A percentile compares a stretch with the other conserved stretches of the same genome.
Evolutionary conservation across 1,140 invertebrate species (phyloP).

Genomic region (Drosophila ogumai): DNA sequence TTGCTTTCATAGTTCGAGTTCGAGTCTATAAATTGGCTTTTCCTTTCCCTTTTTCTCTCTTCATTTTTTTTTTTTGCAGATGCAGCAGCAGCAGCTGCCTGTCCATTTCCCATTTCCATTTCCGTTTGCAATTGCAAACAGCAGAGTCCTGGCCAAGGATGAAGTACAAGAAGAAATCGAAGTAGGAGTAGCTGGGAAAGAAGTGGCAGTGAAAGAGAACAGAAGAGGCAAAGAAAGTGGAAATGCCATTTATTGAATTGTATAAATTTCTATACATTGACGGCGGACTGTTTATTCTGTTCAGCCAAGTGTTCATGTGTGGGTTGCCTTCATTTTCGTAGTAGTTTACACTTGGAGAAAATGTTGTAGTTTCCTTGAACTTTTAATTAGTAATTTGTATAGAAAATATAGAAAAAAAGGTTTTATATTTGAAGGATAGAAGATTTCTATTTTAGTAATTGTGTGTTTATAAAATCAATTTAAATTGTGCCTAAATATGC

Average conservation of each 20-base stretch:
- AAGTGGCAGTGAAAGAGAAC: neutral
- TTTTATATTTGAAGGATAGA: neutral
- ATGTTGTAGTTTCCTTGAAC: too few relatives aligned
- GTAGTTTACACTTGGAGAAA: conserved; percentile 10
- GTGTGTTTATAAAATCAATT: neutral
- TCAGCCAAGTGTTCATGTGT: conserved; percentile 55
- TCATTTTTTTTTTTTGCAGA: conserved; percentile 21
- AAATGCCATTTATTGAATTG: conserved; percentile 84
- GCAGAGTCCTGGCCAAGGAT: conserved; percentile 40
- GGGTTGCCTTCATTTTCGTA: conserved; percentile 16
- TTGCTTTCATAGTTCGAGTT: conserved; percentile 60
- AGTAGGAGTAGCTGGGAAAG: conserved; percentile 15
- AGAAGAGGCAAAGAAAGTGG: conserved; percentile 53
- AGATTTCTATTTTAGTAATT: neutral
- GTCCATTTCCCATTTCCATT: conserved; percentile 76
- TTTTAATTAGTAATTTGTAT: neutral
- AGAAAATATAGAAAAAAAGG: neutral
- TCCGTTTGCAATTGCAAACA: conserved; percentile 79
- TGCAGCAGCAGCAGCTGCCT: conserved; percentile 54
- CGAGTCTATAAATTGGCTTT: conserved; percentile 80
- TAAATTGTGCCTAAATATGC: neutral
- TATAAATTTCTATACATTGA: conserved; percentile 83
- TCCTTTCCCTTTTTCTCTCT: conserved; percentile 36
- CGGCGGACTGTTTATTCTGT: conserved; percentile 79
- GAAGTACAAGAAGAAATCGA: conserved; percentile 40